Evolutionary conservation across 1,140 invertebrate species (phyloP).

Genomic region (Hycleus cichorii): DNA sequence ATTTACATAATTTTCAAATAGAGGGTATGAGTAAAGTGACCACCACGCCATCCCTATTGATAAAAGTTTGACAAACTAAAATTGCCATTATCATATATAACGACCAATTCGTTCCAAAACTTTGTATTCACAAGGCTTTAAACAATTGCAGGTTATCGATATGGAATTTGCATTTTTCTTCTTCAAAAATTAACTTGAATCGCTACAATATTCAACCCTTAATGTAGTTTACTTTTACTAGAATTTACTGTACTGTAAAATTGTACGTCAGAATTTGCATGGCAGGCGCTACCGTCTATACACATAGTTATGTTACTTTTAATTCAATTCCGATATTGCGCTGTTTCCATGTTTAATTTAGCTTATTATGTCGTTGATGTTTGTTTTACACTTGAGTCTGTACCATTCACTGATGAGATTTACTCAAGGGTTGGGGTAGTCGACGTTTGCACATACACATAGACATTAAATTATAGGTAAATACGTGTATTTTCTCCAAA

Average conservation of each 20-base stretch:
- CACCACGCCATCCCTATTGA: constrained; percentile 1
- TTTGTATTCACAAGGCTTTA: not conserved
- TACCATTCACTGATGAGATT: constrained; percentile 28
- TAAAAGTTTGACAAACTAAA: constrained; percentile 6
- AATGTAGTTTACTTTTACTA: constrained; percentile 14
- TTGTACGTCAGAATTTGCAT: constrained; percentile 17
- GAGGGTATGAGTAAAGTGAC: not conserved
- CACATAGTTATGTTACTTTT: constrained; percentile 10
- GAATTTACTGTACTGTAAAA: constrained; percentile 15
- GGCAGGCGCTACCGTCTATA: constrained; percentile 7
- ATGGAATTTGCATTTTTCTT: too few species aligned
- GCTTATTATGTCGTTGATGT: constrained; percentile 31
- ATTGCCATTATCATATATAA: constrained; percentile 14
- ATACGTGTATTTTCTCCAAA: not conserved
- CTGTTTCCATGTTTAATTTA: constrained; percentile 30
- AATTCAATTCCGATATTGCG: constrained; percentile 31
- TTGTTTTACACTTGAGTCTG: constrained; percentile 29
- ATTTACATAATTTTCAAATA: constrained; percentile 11
- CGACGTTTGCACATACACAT: not conserved
- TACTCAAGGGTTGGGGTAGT: not conserved
- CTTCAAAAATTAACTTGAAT: too few species aligned
- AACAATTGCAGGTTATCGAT: too few species aligned
- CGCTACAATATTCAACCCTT: too few species aligned
- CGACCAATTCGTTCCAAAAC: constrained; percentile 11
- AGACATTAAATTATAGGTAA: not conserved